A percentile compares a stretch with the other conserved stretches of the same genome.
Evolutionary conservation across 2,888 invertebrate species (phyloP).

Genomic region (Scotopteryx bipunctaria): DNA sequence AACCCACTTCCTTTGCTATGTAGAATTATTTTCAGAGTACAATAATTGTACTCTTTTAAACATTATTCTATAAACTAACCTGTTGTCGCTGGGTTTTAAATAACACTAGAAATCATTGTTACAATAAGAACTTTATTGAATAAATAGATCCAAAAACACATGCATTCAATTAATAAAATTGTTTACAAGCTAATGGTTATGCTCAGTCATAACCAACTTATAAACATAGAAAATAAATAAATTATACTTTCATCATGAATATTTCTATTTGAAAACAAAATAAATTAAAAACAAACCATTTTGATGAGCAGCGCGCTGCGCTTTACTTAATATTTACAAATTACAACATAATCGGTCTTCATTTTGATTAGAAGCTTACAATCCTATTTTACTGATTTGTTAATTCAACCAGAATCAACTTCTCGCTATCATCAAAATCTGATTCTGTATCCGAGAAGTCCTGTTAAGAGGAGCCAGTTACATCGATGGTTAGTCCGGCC

Average conservation of each 20-base stretch:
- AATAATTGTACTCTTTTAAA: too few relatives aligned
- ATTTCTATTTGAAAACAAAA: background rate
- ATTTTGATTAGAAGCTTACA: background rate
- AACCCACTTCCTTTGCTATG: background rate
- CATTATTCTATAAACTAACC: too few relatives aligned
- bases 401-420: constrained; percentile 41
- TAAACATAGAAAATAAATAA: constrained; percentile 22
- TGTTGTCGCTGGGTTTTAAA: background rate
- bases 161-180: constrained; percentile 36
- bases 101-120: background rate
- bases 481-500: constrained; percentile 45
- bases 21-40: background rate
- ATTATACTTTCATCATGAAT: constrained; percentile 18
- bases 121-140: constrained; percentile 17
- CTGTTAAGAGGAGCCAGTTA: constrained; percentile 44
- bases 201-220: constrained; percentile 48
- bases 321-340: background rate
- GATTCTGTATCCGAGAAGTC: constrained; percentile 69
- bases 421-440: constrained; percentile 60
- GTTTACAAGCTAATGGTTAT: constrained; percentile 43
- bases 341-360: background rate
- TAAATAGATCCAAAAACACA: constrained; percentile 21
- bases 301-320: constrained; percentile 7
- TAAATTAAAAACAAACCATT: background rate
- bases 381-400: constrained; percentile 12